Conservation (phyloP, 2,113 vertebrate species). For the Chaetura pelagica region DNA sequence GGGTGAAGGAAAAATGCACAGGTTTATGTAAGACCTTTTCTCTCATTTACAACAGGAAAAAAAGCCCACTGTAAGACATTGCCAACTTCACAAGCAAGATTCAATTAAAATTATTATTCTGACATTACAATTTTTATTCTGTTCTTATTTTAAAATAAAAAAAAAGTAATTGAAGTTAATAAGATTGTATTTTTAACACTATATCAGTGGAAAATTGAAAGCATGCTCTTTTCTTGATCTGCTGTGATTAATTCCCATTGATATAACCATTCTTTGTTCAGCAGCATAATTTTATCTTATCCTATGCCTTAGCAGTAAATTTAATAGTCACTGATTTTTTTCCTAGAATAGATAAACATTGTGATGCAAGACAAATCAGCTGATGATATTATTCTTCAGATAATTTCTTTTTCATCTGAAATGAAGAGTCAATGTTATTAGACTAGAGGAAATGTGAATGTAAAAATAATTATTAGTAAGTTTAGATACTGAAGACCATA, state of each 20-base stretch:
- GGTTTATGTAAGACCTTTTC: neutral
- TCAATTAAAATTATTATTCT: neutral
- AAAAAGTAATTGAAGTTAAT: neutral
- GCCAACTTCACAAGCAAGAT: neutral
- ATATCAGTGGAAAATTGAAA: conserved; percentile 9
- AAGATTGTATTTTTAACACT: neutral
- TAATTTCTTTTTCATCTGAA: conserved; percentile 31
- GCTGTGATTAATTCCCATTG: conserved; percentile 7
- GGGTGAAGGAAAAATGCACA: conserved; percentile 3
- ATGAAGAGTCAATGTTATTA: neutral
- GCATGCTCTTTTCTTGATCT: neutral
- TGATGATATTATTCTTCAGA: neutral
- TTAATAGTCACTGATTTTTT: conserved; percentile 47
- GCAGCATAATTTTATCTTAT: neutral
- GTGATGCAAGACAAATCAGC: neutral
- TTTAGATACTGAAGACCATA: neutral
- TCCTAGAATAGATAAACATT: conserved; percentile 28
- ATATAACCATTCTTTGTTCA: neutral
- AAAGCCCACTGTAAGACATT: neutral
- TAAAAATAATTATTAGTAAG: conserved; percentile 12
- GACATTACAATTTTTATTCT: neutral
- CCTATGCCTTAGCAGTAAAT: neutral
- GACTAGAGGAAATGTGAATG: neutral
- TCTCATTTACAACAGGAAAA: neutral
- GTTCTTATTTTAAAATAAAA: neutral